These are phyloP conservation scores for Montipora cactus DNA, from an alignment of 64 coral and sea anemone species.

Conservation along the genomic window DNA sequence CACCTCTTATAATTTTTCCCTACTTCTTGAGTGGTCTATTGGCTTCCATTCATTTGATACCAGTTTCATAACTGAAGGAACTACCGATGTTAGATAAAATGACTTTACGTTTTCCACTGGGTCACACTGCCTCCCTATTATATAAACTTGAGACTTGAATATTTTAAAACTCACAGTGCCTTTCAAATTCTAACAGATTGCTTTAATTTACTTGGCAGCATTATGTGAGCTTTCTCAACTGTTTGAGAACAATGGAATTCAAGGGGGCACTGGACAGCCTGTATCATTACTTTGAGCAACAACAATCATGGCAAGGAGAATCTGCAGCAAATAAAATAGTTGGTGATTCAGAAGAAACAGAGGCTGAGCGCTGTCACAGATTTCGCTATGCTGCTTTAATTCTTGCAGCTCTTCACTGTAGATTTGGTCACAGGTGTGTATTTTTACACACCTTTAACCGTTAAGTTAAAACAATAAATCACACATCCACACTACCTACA, in stretches of 20 bases:
- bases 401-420: slow-evolving; percentile 82
- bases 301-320: slow-evolving; percentile 75
- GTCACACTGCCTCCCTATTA: too few species aligned
- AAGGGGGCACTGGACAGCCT: slow-evolving; percentile 87
- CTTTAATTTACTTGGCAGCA: slow-evolving; percentile 62
- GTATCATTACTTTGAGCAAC: slow-evolving; percentile 95
- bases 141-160: too few species aligned
- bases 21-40: too few species aligned
- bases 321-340: slow-evolving; percentile 5
- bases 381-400: slow-evolving; percentile 99
- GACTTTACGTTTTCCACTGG: too few species aligned
- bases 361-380: slow-evolving; percentile 85
- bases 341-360: slow-evolving; percentile 59
- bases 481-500: too few species aligned
- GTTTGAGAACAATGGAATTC: slow-evolving; percentile 76
- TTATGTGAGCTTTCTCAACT: slow-evolving; percentile 89
- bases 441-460: background rate
- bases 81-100: too few species aligned
- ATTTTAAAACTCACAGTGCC: too few species aligned
- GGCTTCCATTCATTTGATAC: too few species aligned
- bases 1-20: too few species aligned
- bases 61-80: too few species aligned
- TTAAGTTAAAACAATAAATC: too few species aligned
- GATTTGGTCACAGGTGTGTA: slow-evolving; percentile 89
- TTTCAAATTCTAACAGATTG: background rate